Conservation (phyloP, 2,888 invertebrate species). For the Cyclophora punctaria region DNA sequence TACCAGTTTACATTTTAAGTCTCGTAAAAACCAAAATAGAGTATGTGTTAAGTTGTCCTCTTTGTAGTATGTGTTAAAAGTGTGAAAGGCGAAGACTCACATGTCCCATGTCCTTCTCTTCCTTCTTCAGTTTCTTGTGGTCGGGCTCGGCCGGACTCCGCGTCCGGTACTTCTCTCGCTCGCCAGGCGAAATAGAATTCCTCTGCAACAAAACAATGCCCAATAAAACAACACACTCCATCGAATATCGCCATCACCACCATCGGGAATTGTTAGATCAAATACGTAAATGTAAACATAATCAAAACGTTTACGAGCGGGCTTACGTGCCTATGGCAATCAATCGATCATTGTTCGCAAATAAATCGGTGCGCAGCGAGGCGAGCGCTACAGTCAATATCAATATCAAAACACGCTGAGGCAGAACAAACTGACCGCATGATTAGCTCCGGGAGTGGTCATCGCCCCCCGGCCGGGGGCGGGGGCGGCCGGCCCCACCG, state of each 20-base stretch:
- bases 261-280: slow-evolving; percentile 46
- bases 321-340: slow-evolving; percentile 64
- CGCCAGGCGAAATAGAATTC: slow-evolving; percentile 90
- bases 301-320: slow-evolving; percentile 67
- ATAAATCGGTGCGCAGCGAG: slow-evolving; percentile 71
- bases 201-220: slow-evolving; percentile 73
- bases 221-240: slow-evolving; percentile 26
- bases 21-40: too few species aligned
- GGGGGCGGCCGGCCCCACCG: slow-evolving; percentile 30
- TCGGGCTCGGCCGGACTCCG: slow-evolving; percentile 84
- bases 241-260: slow-evolving; percentile 31
- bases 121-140: slow-evolving; percentile 84
- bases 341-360: slow-evolving; percentile 75
- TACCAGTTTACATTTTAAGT: too few species aligned
- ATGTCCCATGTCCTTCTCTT: slow-evolving; percentile 88
- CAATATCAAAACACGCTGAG: slow-evolving; percentile 75
- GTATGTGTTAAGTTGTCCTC: too few species aligned
- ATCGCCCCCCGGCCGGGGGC: slow-evolving; percentile 45
- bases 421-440: slow-evolving; percentile 75
- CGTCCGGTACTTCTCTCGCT: slow-evolving; percentile 87
- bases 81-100: slow-evolving; percentile 66
- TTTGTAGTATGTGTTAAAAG: too few species aligned
- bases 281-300: slow-evolving; percentile 64
- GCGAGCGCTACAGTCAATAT: slow-evolving; percentile 70
- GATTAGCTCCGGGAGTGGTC: slow-evolving; percentile 73